A percentile compares a stretch with the other conserved stretches of the same genome.
These are phyloP conservation scores for Amphilophus citrinellus DNA, from an alignment of 2,113 vertebrate genomes.

Conservation along the genomic window DNA sequence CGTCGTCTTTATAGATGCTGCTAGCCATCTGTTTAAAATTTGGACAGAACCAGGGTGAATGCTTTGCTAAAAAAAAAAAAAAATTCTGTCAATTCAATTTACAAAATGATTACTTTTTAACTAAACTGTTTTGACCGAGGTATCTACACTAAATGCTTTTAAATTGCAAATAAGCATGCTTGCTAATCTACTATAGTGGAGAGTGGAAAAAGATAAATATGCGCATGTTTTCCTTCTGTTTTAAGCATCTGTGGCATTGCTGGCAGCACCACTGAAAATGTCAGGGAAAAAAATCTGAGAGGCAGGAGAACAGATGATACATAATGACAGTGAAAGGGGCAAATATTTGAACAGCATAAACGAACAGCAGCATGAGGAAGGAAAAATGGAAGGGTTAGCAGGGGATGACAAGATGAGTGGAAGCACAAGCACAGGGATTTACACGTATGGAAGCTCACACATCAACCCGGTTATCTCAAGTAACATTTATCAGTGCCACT, in stretches of 20 bases:
- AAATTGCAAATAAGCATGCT: background rate
- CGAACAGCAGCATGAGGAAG: background rate
- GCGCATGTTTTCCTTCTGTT: background rate
- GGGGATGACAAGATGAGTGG: conserved; percentile 32
- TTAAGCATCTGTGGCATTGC: background rate
- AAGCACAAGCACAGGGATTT: conserved; percentile 25
- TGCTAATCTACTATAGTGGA: background rate
- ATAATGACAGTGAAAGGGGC: conserved; percentile 2
- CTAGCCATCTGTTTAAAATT: background rate
- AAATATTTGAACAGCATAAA: conserved; percentile 29
- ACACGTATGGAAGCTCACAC: conserved; percentile 27
- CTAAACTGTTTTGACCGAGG: background rate
- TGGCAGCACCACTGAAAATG: conserved; percentile 3
- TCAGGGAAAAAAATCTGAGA: conserved; percentile 15
- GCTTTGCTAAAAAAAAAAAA: no score
- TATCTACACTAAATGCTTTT: background rate
- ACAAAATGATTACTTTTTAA: background rate
- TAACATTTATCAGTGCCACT: conserved; percentile 62
- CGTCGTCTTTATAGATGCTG: background rate
- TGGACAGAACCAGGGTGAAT: background rate
- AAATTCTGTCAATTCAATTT: background rate
- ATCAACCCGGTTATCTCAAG: conserved; percentile 34
- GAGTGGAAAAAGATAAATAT: background rate
- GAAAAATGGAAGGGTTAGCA: background rate
- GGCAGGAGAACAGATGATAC: background rate